Conservation (phyloP, 2,113 vertebrate genomes). For the Electrona antarctica region DNA sequence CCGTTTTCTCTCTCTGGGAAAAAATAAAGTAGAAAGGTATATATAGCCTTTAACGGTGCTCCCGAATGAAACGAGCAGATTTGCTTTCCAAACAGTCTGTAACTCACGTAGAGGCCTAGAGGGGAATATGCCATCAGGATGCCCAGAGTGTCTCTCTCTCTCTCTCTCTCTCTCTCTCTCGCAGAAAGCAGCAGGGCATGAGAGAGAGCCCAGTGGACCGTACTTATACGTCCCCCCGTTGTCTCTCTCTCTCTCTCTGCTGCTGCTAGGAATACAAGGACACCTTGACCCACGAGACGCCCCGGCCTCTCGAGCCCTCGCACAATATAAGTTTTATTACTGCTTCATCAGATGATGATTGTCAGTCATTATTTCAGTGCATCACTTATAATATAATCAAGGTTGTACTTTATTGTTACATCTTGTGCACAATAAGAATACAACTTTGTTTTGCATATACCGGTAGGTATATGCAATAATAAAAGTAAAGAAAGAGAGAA, state of each 20-base stretch:
- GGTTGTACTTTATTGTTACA: no score
- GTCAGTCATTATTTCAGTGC: no score
- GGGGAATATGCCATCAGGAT: slow-evolving; percentile 38
- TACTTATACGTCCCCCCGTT: background rate
- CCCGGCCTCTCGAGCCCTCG: no score
- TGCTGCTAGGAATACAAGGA: slow-evolving; percentile 43
- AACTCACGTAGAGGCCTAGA: slow-evolving; percentile 36
- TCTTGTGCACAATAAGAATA: no score
- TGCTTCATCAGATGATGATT: no score
- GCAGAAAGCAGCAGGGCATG: slow-evolving; percentile 39
- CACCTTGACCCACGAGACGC: slow-evolving; percentile 44
- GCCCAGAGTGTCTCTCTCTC: background rate
- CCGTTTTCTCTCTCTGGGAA: no score
- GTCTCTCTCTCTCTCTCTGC: slow-evolving; percentile 4
- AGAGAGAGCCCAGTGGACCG: slow-evolving; percentile 41
- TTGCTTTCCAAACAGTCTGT: slow-evolving; percentile 47
- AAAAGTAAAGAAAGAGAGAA: no score
- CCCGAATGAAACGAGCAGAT: slow-evolving; percentile 33
- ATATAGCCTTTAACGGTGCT: slow-evolving; percentile 1
- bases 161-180: slow-evolving; percentile 16
- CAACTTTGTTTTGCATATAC: no score
- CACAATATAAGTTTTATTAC: no score
- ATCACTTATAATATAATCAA: no score
- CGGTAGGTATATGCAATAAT: no score
- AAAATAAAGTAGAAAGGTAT: no score